These are phyloP conservation scores for Danionella cerebrum DNA, from an alignment of 2,113 vertebrate species.

Conservation along the genomic window DNA sequence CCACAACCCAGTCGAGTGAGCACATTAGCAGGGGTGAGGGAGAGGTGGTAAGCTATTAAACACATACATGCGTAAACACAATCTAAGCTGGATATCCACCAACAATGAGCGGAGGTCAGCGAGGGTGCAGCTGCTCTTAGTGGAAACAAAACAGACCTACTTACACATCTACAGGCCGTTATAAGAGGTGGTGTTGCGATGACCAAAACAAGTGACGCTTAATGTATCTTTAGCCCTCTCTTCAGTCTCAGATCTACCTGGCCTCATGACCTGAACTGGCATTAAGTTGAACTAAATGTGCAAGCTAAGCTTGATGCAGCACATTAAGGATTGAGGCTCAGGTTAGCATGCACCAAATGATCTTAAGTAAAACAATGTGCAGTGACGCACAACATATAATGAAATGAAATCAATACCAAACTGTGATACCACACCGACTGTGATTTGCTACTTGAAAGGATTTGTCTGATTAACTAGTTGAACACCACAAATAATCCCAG, in stretches of 20 bases:
- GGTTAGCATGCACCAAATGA: background rate
- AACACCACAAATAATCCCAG: too few species aligned
- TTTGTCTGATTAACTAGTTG: too few species aligned
- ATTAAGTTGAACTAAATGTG: background rate
- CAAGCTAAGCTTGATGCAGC: background rate
- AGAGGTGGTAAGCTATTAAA: constrained; percentile 11
- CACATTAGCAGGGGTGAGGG: background rate
- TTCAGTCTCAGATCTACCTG: background rate
- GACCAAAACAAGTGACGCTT: background rate
- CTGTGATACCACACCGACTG: background rate
- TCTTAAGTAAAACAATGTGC: too few species aligned
- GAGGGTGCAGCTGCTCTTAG: background rate
- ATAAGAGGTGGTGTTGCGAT: background rate
- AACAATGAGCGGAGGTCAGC: background rate
- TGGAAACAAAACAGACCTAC: background rate
- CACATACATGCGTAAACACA: background rate
- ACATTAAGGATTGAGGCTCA: background rate
- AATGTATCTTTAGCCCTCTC: background rate
- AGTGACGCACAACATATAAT: background rate
- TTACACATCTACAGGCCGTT: background rate
- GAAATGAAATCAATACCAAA: too few species aligned
- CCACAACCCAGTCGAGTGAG: constrained; percentile 12
- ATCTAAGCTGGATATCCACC: background rate
- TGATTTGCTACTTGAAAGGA: too few species aligned
- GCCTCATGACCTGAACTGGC: background rate